A percentile compares a stretch with the other conserved stretches of the same genome.
Conservation (phyloP, 1,140 invertebrate genomes). For the Brevipalpus yothersi region DNA sequence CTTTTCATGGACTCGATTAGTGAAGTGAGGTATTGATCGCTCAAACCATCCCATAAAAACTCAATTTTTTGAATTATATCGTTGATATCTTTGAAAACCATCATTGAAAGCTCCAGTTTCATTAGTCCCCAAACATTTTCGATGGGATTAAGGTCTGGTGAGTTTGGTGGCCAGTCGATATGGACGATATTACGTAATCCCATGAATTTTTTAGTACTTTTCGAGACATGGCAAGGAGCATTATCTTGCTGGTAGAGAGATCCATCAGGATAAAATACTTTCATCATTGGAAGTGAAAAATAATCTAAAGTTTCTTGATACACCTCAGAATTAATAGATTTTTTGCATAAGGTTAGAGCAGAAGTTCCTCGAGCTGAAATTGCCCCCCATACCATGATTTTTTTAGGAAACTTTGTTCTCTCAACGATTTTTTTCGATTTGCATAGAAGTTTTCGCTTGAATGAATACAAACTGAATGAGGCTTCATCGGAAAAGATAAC, state of each 20-base stretch:
- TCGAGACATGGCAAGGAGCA: not conserved
- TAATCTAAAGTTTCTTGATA: not conserved
- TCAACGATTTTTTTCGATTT: not conserved
- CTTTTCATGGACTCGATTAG: not conserved
- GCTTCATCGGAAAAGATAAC: not conserved
- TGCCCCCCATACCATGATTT: not conserved
- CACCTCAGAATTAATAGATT: not conserved
- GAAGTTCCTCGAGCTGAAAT: not conserved
- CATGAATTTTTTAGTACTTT: not conserved
- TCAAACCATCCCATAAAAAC: not conserved
- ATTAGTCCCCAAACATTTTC: no score
- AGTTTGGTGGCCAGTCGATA: not conserved
- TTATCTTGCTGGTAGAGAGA: constrained; percentile 6
- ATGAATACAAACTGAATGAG: not conserved
- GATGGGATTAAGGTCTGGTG: constrained; percentile 5
- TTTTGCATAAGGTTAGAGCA: not conserved
- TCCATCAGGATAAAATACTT: not conserved
- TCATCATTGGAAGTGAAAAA: not conserved
- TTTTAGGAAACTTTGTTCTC: not conserved
- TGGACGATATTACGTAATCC: not conserved
- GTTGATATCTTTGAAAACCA: not conserved
- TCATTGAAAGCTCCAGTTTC: not conserved
- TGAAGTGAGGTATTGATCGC: not conserved
- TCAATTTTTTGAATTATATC: not conserved
- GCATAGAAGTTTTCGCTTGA: not conserved